Conservation (phyloP, 2,888 invertebrate genomes). For the Apamea crenata region DNA sequence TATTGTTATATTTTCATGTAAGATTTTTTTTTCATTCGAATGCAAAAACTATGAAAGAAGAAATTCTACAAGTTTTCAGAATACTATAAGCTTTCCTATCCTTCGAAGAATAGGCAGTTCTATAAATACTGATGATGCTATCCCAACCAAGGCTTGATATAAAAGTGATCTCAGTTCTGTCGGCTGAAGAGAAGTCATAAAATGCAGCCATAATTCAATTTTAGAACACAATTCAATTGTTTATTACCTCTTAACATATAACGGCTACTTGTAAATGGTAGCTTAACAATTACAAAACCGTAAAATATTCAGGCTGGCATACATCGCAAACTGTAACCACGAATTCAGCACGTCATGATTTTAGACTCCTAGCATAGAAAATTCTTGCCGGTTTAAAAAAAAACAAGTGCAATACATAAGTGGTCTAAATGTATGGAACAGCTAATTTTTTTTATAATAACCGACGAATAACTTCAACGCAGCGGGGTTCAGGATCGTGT, state of each 20-base stretch:
- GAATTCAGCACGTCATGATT: too few relatives aligned
- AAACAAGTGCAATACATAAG: too few relatives aligned
- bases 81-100: neutral
- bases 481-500: too few relatives aligned
- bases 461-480: too few relatives aligned
- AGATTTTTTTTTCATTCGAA: neutral
- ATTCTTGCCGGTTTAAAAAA: too few relatives aligned
- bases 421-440: too few relatives aligned
- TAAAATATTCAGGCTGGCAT: too few relatives aligned
- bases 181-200: conserved; percentile 10
- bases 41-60: neutral
- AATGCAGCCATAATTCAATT: conserved; percentile 21
- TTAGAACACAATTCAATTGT: conserved; percentile 8
- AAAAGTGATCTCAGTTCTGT: conserved; percentile 19
- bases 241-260: conserved; percentile 25
- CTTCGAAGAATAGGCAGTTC: too few relatives aligned
- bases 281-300: too few relatives aligned
- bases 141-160: neutral
- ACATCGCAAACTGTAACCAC: too few relatives aligned
- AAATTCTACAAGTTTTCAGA: neutral
- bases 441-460: too few relatives aligned
- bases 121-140: neutral
- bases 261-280: neutral
- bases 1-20: neutral
- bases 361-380: too few relatives aligned